Conservation (phyloP, 2,888 invertebrate species). For the Baronia brevicornis region DNA sequence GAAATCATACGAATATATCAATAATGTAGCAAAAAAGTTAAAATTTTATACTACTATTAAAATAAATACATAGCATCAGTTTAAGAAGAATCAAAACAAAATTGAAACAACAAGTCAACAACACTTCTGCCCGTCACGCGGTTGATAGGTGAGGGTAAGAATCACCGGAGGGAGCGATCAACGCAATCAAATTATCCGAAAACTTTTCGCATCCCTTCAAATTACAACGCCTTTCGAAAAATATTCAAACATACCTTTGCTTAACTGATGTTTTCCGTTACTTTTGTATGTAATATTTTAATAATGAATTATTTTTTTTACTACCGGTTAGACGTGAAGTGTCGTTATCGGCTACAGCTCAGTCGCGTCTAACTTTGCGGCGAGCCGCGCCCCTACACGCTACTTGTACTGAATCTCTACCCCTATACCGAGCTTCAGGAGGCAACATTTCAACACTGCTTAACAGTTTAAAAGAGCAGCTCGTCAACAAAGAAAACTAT, state of each 20-base stretch:
- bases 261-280: slow-evolving; percentile 21
- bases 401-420: slow-evolving; percentile 76
- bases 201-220: slow-evolving; percentile 24
- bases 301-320: slow-evolving; percentile 28
- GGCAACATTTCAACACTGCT: slow-evolving; percentile 34
- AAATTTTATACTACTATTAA: slow-evolving; percentile 14
- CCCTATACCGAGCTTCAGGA: slow-evolving; percentile 71
- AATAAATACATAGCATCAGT: slow-evolving; percentile 25
- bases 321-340: slow-evolving; percentile 46
- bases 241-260: slow-evolving; percentile 41
- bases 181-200: slow-evolving; percentile 51
- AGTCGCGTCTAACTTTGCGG: slow-evolving; percentile 74
- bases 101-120: slow-evolving; percentile 65
- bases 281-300: slow-evolving; percentile 25
- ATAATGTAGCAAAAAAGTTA: slow-evolving; percentile 21
- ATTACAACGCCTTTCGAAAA: slow-evolving; percentile 12
- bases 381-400: slow-evolving; percentile 75
- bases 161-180: slow-evolving; percentile 50
- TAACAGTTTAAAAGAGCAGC: slow-evolving; percentile 30
- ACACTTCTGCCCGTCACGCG: slow-evolving; percentile 56
- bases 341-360: slow-evolving; percentile 64
- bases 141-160: slow-evolving; percentile 41
- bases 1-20: slow-evolving; percentile 30
- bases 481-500: slow-evolving; percentile 18
- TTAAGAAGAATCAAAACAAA: slow-evolving; percentile 50